phyloP scores from a whole-genome alignment of 2,113 vertebrate species.

The Alosa alosa region DNA sequence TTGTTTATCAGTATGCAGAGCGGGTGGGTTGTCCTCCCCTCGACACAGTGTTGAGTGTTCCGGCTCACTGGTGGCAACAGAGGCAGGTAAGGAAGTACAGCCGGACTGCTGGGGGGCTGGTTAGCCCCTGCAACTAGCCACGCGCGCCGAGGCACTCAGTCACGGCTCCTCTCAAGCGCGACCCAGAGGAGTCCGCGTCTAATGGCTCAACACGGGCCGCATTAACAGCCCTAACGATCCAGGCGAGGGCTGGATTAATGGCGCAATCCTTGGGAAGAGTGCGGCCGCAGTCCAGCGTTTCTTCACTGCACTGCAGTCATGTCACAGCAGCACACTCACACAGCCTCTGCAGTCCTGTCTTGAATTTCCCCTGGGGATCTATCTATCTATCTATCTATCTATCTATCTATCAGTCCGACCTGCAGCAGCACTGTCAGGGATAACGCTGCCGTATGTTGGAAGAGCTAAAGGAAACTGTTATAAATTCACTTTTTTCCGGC shows the following conservation, averaged over 20 bases:
- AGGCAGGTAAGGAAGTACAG: background rate
- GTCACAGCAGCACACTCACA: background rate
- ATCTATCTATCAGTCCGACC: background rate
- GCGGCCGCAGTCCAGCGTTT: background rate
- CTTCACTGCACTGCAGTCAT: background rate
- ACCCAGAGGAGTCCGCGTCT: slow-evolving; percentile 28
- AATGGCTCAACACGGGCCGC: slow-evolving; percentile 31
- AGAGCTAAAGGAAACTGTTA: background rate
- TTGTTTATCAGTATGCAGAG: background rate
- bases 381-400: too few species aligned
- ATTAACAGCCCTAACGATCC: slow-evolving; percentile 24
- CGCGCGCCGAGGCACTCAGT: background rate
- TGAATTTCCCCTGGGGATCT: too few species aligned
- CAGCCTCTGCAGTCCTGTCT: background rate
- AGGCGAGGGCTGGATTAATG: slow-evolving; percentile 5
- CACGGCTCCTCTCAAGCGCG: slow-evolving; percentile 9
- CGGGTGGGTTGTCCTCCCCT: background rate
- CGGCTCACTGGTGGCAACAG: background rate
- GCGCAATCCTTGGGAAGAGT: background rate
- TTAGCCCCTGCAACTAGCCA: background rate
- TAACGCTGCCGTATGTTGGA: background rate
- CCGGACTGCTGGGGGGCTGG: background rate
- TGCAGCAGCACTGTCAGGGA: background rate
- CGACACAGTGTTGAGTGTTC: background rate
- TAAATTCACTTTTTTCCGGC: background rate